Base-by-base conservation (phyloP, 2,113 vertebrate genomes). In the Monarcha castaneiventris region DNA sequence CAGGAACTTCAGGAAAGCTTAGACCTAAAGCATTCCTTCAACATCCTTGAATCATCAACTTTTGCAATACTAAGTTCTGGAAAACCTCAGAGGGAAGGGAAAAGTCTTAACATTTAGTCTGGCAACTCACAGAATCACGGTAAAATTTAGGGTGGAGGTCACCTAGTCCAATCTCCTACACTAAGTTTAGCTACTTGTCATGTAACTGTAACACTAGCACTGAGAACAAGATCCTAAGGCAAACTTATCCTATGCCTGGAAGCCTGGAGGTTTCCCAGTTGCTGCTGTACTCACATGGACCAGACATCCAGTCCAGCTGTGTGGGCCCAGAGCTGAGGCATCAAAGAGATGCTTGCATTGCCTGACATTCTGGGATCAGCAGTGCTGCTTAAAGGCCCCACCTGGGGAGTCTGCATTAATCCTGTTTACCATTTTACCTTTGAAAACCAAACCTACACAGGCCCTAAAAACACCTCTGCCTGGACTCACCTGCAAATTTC, bases 271-370 rank as follows among this genome's bases (percentile, higher is more conserved):
- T 77, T 43, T 10, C 43, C 10, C 49, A 39, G 32, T 14, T 81
- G 11, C 37, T 71, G 44, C 19, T 19, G 4, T n/a, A n/a, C 8
- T 79, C 41, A 39, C 23, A 15, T 2, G 32, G 30, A 39, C 5
- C 41, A 75, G 46, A 10, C 15, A 48, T 13, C 15, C 35, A n/a
- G 4, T 37, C 30, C 33, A 66, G 51, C 22, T 75, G 15, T n/a
- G 46, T 21, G 76, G 27, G 13, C 22, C 15, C 51, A 75, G 35
- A 51, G 35, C 35, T 43, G 62, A 43, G 52, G 33, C 4, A 11
- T 0, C 0, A 0, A 35, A 25, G 17, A 5, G 3, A 37, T 27
- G 5, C 15, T 48, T 54, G 8, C n/a, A 32, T 35, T 58, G 11
- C 62, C 9, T 20, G 37, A 23, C 16, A 4, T 46, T 49, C 61